Base-by-base conservation (phyloP, 2,113 vertebrate genomes). In the Glareola pratincola region DNA sequence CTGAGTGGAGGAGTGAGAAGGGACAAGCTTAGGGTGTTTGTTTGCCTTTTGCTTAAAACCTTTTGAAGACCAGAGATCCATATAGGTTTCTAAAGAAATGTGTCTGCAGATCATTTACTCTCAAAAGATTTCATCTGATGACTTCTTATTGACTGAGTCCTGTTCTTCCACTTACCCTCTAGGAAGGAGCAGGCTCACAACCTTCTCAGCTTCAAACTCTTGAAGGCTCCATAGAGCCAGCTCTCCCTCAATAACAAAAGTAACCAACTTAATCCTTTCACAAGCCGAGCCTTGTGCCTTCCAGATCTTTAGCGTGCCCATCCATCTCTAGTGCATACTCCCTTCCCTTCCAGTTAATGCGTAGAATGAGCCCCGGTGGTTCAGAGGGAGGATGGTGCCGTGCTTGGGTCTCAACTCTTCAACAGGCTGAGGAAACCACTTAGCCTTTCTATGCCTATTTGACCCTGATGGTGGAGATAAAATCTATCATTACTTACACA, bases 331-430 rank as follows among this genome's bases (percentile, higher is more conserved):
- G 26, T 12, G 5, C 3, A 6, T 23, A 34, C 7, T 30, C 26
- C 15, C 10, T 12, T 24, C n/a, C 16, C 16, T 78, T 64, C 26
- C 22, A 22, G 6, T 18, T 23, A 78, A 37, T 0, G 1, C 0
- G 0, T 10, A 17, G 2, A 26, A 48, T 5, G 8, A 73, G 45
- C 12, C 15, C 26, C 1, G 1, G 8, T 47, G 9, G 12, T 68
- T 62, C 30, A 68, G 24, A 22, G 7, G 26, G 27, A 78, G 4
- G 6, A 48, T 4, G 8, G 8, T 45, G 30, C 7, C 6, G 0
- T n/a, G 22, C 50, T 92, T 80, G 17, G 3, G 17, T 63, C 36
- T 73, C 45, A 67, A 3, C 22, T 26, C 34, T 54, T 80, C 15
- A 45, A 45, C 6, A 37, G 14, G 3, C 4, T 62, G 22, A 75